Conservation (phyloP, 2,888 invertebrate genomes). For the Uloborus plumipes region DNA sequence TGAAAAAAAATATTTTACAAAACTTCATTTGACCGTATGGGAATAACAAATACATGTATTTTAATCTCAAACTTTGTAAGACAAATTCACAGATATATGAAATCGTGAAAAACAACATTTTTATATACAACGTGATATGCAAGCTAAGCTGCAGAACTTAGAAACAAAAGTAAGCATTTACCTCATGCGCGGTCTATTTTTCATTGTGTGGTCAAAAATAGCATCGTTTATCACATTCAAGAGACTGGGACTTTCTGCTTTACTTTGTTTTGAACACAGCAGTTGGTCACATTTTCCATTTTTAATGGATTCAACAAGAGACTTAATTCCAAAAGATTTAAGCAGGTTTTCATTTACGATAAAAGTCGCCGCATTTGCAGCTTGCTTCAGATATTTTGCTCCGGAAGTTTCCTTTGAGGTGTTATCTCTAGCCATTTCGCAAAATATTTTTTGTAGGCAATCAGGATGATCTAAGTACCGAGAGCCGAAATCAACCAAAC, state of each 20-base stretch:
- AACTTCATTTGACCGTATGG: no score
- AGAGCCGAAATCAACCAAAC: conserved; percentile 29
- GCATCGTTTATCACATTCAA: conserved; percentile 24
- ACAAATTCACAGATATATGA: no score
- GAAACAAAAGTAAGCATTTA: background rate
- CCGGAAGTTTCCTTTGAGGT: background rate
- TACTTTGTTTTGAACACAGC: background rate
- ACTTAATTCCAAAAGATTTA: conserved; percentile 25
- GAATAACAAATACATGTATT: no score
- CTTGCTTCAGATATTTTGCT: conserved; percentile 33
- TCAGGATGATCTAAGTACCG: conserved; percentile 41
- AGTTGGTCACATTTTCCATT: conserved; percentile 14
- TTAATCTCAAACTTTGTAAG: no score
- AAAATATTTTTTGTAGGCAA: conserved; percentile 38
- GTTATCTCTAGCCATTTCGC: conserved; percentile 35
- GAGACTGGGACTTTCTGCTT: conserved; percentile 1
- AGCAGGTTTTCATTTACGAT: conserved; percentile 38
- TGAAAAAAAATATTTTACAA: no score
- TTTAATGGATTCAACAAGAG: conserved; percentile 11
- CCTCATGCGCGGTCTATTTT: background rate
- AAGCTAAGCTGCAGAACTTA: no score
- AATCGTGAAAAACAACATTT: no score
- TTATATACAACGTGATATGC: no score
- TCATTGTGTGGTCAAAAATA: conserved; percentile 30
- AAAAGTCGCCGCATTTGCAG: conserved; percentile 6